Evolutionary conservation across 2,797 vertebrate species (phyloP).

Genomic region (Pangasius mekongensis): DNA sequence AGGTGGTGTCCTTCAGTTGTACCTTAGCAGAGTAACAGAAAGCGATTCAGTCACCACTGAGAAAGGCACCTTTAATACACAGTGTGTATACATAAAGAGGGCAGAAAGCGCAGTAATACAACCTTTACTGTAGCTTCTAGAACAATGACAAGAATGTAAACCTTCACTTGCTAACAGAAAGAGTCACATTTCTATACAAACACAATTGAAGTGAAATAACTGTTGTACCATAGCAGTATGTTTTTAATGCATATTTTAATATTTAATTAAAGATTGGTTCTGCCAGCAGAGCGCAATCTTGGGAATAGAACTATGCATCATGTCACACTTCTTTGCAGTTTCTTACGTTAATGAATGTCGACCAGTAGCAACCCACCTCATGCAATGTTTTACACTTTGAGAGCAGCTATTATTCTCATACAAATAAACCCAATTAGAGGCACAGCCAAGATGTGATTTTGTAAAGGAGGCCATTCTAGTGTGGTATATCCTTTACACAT

Average conservation of each 20-base stretch:
- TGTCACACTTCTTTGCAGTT: constrained; percentile 71
- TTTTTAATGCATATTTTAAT: constrained; percentile 83
- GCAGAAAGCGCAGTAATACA: constrained; percentile 78
- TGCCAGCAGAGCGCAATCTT: constrained; percentile 96
- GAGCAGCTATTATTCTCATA: constrained; percentile 65
- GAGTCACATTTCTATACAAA: constrained; percentile 82
- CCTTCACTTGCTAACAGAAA: constrained; percentile 90
- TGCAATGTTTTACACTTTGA: constrained; percentile 65
- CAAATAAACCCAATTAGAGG: constrained; percentile 59
- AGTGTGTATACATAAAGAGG: constrained; percentile 78
- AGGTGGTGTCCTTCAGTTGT: constrained; percentile 72
- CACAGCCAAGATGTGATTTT: constrained; percentile 47
- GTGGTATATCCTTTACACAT: constrained; percentile 73
- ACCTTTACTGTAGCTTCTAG: constrained; percentile 89
- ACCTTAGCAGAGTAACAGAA: constrained; percentile 75
- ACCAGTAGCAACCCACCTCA: constrained; percentile 52
- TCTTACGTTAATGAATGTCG: constrained; percentile 56
- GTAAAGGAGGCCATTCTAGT: constrained; percentile 69
- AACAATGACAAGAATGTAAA: constrained; percentile 98
- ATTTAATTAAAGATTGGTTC: constrained; percentile 84
- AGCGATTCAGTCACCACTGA: constrained; percentile 74
- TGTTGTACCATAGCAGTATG: constrained; percentile 92
- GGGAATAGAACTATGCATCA: constrained; percentile 84
- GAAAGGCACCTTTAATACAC: constrained; percentile 86
- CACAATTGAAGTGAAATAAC: constrained; percentile 92